Conservation (phyloP, 2,113 vertebrate genomes). For the Alces alces region DNA sequence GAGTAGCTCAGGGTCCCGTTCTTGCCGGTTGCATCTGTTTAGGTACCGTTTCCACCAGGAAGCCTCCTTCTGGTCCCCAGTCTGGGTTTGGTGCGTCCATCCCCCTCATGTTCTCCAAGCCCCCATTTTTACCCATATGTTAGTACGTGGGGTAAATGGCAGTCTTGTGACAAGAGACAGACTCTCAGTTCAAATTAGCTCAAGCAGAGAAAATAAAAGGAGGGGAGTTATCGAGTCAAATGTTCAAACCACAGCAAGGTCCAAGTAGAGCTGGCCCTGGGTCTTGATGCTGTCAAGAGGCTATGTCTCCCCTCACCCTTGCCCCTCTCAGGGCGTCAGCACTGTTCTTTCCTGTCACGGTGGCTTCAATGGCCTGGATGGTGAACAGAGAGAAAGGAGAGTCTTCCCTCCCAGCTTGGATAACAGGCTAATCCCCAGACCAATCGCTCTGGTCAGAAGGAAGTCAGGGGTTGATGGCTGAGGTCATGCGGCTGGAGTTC, state of each 20-base stretch:
- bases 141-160: not conserved
- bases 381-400: not conserved
- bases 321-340: not conserved
- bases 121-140: not conserved
- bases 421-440: not conserved
- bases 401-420: not conserved
- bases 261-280: accelerated
- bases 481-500: not conserved
- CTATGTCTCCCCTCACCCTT: not conserved
- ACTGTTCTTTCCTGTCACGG: not conserved
- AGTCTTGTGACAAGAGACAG: not conserved
- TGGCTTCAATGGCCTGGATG: not conserved
- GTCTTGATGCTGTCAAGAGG: accelerated
- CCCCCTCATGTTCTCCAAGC: not conserved
- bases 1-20: not conserved
- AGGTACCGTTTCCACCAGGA: not conserved
- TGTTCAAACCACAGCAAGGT: not conserved
- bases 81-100: accelerated
- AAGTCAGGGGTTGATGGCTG: not conserved
- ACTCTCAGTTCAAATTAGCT: not conserved
- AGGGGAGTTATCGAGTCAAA: not conserved
- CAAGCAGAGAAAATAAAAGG: not conserved
- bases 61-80: not conserved
- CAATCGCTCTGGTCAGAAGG: accelerated
- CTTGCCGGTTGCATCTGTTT: no score